Evolutionary conservation across 1,140 invertebrate species (phyloP).

Genomic region (Xylocopa sonorina): DNA sequence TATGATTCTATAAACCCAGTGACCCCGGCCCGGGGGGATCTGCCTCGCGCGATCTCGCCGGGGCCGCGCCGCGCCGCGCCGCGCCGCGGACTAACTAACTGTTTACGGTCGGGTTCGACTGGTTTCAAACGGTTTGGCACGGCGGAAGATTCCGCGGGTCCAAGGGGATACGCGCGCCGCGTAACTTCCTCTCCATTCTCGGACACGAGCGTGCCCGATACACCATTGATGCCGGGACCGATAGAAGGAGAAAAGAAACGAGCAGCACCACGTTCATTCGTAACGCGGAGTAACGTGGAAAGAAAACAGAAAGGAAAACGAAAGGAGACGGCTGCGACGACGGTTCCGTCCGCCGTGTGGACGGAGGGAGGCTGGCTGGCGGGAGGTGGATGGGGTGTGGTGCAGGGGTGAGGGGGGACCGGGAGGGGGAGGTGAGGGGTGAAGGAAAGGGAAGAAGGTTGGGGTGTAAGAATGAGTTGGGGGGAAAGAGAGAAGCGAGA

Average conservation of each 20-base stretch:
- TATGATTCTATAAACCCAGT: slow-evolving; percentile 59
- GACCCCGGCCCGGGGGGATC: slow-evolving; percentile 37
- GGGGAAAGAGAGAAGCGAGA: slow-evolving; percentile 49
- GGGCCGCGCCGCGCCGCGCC: background rate
- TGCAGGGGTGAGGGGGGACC: background rate
- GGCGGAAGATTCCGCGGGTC: slow-evolving; percentile 11
- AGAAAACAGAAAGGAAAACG: slow-evolving; percentile 60
- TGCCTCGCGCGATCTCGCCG: background rate
- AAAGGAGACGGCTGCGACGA: slow-evolving; percentile 60
- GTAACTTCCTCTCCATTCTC: background rate
- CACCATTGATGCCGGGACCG: slow-evolving; percentile 51
- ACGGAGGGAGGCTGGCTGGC: too few species aligned
- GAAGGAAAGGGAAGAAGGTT: slow-evolving; percentile 29
- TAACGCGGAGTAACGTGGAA: slow-evolving; percentile 14
- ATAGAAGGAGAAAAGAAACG: slow-evolving; percentile 26
- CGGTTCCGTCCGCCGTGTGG: too few species aligned
- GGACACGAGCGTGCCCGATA: background rate
- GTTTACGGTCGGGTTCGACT: slow-evolving; percentile 18
- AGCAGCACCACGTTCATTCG: slow-evolving; percentile 4
- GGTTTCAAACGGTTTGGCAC: slow-evolving; percentile 10
- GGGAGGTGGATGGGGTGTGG: too few species aligned
- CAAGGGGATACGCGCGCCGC: background rate
- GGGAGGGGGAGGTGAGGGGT: background rate
- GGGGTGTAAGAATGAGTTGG: slow-evolving; percentile 40
- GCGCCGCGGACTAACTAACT: slow-evolving; percentile 1